Percentiles rank a stretch among this genome's conserved stretches.
Evolutionary conservation across 1,140 invertebrate species (phyloP).

Genomic region (Phymastichus coffea): DNA sequence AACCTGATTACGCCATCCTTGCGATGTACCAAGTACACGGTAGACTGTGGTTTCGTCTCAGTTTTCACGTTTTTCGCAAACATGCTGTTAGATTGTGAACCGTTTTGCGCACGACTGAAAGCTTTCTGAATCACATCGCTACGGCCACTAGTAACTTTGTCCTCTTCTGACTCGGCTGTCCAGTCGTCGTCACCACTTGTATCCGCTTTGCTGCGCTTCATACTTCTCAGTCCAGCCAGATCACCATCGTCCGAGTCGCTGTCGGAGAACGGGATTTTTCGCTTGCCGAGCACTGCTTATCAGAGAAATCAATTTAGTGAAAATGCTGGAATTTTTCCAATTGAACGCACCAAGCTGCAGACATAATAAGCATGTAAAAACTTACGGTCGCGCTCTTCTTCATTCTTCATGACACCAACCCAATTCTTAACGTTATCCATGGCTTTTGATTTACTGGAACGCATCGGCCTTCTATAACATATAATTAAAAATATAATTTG

Average conservation of each 20-base stretch:
- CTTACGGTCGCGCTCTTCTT: slow-evolving; percentile 55
- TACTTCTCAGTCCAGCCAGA: slow-evolving; percentile 33
- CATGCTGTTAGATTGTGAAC: slow-evolving; percentile 44
- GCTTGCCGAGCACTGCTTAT: slow-evolving; percentile 47
- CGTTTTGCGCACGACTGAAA: slow-evolving; percentile 47
- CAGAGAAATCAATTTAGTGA: slow-evolving; percentile 24
- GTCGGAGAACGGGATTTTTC: slow-evolving; percentile 48
- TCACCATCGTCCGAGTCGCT: slow-evolving; percentile 55
- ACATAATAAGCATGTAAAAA: no score
- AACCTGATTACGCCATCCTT: slow-evolving; percentile 70
- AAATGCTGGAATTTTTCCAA: background rate
- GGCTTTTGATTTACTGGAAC: slow-evolving; percentile 77
- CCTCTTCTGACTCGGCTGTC: slow-evolving; percentile 53
- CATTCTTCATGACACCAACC: slow-evolving; percentile 71
- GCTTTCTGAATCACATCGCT: slow-evolving; percentile 53
- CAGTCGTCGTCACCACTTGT: slow-evolving; percentile 56
- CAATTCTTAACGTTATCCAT: slow-evolving; percentile 82
- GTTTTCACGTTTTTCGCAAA: background rate
- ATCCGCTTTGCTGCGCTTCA: slow-evolving; percentile 57
- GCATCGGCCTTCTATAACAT: slow-evolving; percentile 63
- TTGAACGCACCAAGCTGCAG: background rate
- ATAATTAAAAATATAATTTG: slow-evolving; percentile 18
- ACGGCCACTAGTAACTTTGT: slow-evolving; percentile 42
- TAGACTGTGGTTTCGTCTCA: slow-evolving; percentile 58
- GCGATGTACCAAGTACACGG: slow-evolving; percentile 73